Evolutionary conservation across 2,113 vertebrate genomes (phyloP).

Genomic region (Ginglymostoma cirratum): DNA sequence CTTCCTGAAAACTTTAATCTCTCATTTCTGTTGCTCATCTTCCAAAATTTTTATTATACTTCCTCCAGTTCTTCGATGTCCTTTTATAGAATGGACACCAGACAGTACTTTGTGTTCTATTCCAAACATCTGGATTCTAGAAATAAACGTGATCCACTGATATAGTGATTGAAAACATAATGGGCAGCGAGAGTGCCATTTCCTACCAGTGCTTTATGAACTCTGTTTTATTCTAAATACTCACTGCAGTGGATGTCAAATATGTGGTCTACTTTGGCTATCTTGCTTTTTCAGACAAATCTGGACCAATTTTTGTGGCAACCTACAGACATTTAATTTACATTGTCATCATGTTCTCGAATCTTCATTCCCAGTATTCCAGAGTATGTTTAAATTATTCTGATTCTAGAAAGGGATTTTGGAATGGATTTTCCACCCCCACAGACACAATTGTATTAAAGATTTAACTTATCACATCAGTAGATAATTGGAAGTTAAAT

Average conservation of each 20-base stretch:
- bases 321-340: background rate
- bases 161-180: no score
- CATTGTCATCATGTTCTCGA: background rate
- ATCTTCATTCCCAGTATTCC: background rate
- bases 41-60: background rate
- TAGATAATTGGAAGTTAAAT: background rate
- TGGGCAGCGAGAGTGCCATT: no score
- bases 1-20: background rate
- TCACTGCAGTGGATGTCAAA: no score
- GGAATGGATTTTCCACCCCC: background rate
- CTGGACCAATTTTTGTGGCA: background rate
- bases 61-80: background rate
- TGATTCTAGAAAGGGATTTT: background rate
- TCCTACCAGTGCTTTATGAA: no score
- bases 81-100: background rate
- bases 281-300: background rate
- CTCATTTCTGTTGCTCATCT: background rate
- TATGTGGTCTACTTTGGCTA: background rate
- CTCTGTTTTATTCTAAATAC: no score
- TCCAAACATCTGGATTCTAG: no score
- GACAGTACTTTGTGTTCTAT: no score
- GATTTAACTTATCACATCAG: background rate
- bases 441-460: background rate
- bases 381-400: background rate
- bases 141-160: no score